These are phyloP conservation scores for Aspidoscelis tigris DNA, from an alignment of 2,113 vertebrate species.

Conservation along the genomic window DNA sequence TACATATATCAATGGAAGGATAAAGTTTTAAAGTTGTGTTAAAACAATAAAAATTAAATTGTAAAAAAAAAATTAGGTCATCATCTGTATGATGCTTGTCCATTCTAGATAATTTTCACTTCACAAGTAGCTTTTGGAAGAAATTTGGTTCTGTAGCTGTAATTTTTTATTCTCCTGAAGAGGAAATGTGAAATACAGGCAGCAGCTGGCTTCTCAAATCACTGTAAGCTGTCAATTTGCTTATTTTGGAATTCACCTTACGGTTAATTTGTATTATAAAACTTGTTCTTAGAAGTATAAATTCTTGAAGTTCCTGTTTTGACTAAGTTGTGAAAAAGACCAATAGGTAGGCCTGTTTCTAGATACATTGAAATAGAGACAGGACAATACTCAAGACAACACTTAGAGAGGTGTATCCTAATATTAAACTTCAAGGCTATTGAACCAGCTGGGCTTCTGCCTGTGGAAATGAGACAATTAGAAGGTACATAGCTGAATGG, in stretches of 20 bases:
- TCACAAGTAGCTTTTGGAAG: not conserved
- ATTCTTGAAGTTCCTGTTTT: not conserved
- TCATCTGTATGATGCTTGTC: not conserved
- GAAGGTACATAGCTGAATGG: not conserved
- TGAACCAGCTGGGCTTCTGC: not conserved
- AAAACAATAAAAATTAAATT: too few species aligned
- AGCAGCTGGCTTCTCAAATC: not conserved
- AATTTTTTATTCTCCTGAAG: not conserved
- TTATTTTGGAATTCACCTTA: not conserved
- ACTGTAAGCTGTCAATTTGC: not conserved
- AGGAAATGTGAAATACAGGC: not conserved
- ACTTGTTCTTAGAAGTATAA: not conserved
- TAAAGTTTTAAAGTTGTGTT: too few species aligned
- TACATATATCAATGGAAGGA: too few species aligned
- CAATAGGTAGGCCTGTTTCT: not conserved
- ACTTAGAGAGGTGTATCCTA: too few species aligned
- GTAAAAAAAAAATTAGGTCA: too few species aligned
- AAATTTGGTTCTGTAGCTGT: not conserved
- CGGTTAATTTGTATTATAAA: not conserved
- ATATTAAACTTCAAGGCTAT: not conserved
- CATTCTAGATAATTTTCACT: not conserved
- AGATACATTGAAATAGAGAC: too few species aligned
- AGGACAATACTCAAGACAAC: too few species aligned
- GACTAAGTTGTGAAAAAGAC: not conserved
- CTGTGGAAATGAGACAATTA: not conserved